These are phyloP conservation scores for Glaucomys volans DNA, from an alignment of 2,113 vertebrate species.

Conservation along the genomic window DNA sequence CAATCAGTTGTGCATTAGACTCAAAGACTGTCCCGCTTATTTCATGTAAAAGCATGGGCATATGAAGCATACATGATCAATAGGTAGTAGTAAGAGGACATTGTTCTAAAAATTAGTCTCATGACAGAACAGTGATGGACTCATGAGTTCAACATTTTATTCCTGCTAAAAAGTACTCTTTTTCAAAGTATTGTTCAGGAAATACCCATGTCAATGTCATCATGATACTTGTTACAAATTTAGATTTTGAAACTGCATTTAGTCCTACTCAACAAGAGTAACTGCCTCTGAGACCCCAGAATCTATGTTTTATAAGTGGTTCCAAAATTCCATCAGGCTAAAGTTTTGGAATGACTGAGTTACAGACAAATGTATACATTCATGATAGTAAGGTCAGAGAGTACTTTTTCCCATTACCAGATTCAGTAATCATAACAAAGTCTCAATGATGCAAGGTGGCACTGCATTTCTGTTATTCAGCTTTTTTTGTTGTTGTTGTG, in stretches of 20 bases:
- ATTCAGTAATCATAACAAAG: not conserved
- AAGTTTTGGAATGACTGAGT: not conserved
- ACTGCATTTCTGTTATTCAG: not conserved
- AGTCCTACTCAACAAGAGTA: not conserved
- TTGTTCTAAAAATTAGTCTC: not conserved
- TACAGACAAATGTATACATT: not conserved
- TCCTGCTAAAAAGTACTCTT: not conserved
- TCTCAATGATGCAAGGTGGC: not conserved
- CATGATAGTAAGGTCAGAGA: not conserved
- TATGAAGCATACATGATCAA: not conserved
- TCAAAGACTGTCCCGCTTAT: not conserved
- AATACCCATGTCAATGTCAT: not conserved
- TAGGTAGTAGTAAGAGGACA: not conserved
- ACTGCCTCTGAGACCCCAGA: not conserved
- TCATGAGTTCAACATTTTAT: not conserved
- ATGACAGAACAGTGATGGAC: not conserved
- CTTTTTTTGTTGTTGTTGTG: no score
- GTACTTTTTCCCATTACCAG: not conserved
- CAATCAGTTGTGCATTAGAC: slow-evolving; percentile 56
- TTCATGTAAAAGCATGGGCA: not conserved
- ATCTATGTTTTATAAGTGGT: not conserved
- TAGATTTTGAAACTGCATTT: not conserved
- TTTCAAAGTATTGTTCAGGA: not conserved
- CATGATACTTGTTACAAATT: not conserved
- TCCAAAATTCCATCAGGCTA: not conserved